Evolutionary conservation across 2,888 invertebrate genomes (phyloP), one percentile per base, ranked within the genome.

Genomic region (Hololepta plana): DNA sequence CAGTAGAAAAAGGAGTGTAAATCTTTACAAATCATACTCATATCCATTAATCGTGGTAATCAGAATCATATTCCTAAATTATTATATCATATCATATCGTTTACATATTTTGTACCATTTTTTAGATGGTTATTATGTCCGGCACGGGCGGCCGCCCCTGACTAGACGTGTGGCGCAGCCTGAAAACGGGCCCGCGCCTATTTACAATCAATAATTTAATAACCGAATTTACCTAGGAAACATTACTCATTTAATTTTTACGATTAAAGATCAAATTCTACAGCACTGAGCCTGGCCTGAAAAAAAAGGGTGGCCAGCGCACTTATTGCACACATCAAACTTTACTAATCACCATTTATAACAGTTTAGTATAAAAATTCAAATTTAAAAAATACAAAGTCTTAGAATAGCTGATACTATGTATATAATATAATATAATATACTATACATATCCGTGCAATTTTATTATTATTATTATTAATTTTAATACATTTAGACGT

Each of bases 311-410:
- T 36, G 35, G 38, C 39, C 37, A 31, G 39, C 42, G 45, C 44
- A 40, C 39, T 53, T 53, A 54, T 54, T 55, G 53, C 54, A 54
- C 53, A 53, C 51, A 51, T 51, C 50, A 51, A 53, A 51, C 45
- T 48, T 50, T 49, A 32, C 55, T 54, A 53, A 50, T 51, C 46
- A 51, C 49, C 51, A 51, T 52, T 51, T 51, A 50, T 53, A 54
- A 55, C 53, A 54, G 52, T 54, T 53, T 53, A 55, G 55, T 55
- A 55, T 55, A 55, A 55, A 55, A 55, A 54, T 55, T 54, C 52
- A 55, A 55, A 55, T 55, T 55, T 53, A 53, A 55, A 55, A 55
- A 54, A 55, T 55, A 54, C 55, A 54, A 53, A 53, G 52, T 53
- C 53, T 53, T 53, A 53, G 51, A 53, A 52, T 53, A 54, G 53